Evolutionary conservation across 2,888 invertebrate genomes (phyloP), one percentile per base, ranked within the genome.

Genomic region (Hydraecia micacea): DNA sequence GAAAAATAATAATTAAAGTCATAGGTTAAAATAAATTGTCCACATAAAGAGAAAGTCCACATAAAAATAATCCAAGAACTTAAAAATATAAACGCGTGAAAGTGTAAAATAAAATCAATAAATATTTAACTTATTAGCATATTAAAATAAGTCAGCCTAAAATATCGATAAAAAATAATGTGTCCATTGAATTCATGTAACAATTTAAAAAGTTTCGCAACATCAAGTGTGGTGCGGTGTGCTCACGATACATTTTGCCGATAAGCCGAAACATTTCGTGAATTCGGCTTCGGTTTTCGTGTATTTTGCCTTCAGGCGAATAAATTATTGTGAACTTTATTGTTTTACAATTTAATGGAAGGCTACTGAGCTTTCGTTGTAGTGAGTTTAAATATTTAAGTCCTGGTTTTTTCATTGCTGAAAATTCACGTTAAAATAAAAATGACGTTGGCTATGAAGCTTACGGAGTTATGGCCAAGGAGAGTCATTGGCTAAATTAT

Each of bases 161-260:
- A 80, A 78, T 79, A 39, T 76, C 70, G 68, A 52, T 75, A 68
- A 15, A 63, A 80, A 85, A 80, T 87, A 80, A 83, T 82, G 82
- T 69, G 67, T 75, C 84, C 87, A 90, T 87, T 88, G 84, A 91
- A 89, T 89, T 89, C 80, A 81, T 78, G 81, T 86, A 49, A 77
- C 84, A 66, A 42, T 62, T 72, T 52, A 0, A 65, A 77, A 80
- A 62, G 21, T 75, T 60, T 78, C 32, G 76, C 36, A 75, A 66
- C n/a, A 66, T 75, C 73, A 80, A 71, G 77, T 81, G 84, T 76
- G 58, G 75, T 72, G 79, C 77, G 79, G 73, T 77, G 71, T 74
- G 67, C 63, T 68, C 46, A 66, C 62, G 90, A 89, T 90, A 65
- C 68, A 77, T 81, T 74, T 78, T 15, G 72, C 55, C 73, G 89